A percentile compares a stretch with the other conserved stretches of the same genome.
Evolutionary conservation across 2,113 vertebrate genomes (phyloP).

Genomic region (Electrona antarctica): DNA sequence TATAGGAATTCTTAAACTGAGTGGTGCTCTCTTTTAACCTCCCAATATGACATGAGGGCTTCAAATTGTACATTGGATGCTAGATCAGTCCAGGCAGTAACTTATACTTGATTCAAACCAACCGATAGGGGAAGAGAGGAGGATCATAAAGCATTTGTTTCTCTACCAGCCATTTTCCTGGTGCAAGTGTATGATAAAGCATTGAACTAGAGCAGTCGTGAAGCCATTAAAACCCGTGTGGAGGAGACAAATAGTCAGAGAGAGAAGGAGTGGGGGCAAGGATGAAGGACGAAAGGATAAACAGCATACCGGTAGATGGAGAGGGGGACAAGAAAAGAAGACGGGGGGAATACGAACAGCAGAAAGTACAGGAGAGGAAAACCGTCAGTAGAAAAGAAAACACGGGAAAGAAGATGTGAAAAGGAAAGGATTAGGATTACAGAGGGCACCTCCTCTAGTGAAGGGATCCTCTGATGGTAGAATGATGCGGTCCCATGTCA

Average conservation of each 20-base stretch:
- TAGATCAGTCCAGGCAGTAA: conserved; percentile 28
- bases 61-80: conserved; percentile 10
- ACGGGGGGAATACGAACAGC: not conserved
- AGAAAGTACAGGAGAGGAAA: not conserved
- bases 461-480: conserved; percentile 7
- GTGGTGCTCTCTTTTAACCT: conserved; percentile 29
- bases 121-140: not conserved
- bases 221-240: conserved; percentile 11
- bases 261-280: not conserved
- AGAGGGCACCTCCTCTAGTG: conserved; percentile 40
- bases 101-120: not conserved
- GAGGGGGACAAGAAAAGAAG: conserved; percentile 7
- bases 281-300: conserved; percentile 10
- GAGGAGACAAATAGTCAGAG: conserved; percentile 14
- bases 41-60: not conserved
- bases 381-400: not conserved
- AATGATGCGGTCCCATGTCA: not conserved
- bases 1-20: conserved; percentile 18
- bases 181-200: conserved; percentile 32
- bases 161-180: conserved; percentile 9
- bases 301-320: not conserved
- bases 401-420: too few relatives aligned
- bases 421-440: not conserved
- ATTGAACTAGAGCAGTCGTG: conserved; percentile 10
- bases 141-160: conserved; percentile 12